These are phyloP conservation scores for Panopea generosa DNA, from an alignment of 2,888 invertebrate genomes.

Conservation along the genomic window DNA sequence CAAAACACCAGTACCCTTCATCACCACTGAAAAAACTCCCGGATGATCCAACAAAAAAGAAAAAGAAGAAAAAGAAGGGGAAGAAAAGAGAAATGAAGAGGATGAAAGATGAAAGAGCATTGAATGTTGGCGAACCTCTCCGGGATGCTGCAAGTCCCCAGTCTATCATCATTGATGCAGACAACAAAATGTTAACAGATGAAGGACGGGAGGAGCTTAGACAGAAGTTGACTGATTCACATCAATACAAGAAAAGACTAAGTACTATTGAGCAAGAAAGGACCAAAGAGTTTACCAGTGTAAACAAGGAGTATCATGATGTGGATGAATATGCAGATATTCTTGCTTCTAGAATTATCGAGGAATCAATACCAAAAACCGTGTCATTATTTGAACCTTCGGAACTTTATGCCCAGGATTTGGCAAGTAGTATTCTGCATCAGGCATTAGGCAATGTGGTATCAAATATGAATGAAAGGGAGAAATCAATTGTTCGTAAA, in stretches of 20 bases:
- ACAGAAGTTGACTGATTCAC: constrained; percentile 13
- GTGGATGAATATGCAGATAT: constrained; percentile 48
- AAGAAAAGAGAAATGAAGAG: constrained; percentile 21
- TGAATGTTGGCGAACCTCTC: constrained; percentile 34
- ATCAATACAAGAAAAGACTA: constrained; percentile 3
- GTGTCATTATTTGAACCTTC: constrained; percentile 48
- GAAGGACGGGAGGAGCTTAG: constrained; percentile 12
- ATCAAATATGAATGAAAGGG: constrained; percentile 42
- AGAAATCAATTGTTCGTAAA: constrained; percentile 38
- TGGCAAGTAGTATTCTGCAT: constrained; percentile 59
- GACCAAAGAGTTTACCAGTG: constrained; percentile 38
- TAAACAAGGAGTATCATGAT: constrained; percentile 33
- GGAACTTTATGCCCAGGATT: constrained; percentile 61
- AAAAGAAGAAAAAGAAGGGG: constrained; percentile 44
- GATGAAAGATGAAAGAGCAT: constrained; percentile 13
- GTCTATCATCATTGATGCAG: constrained; percentile 10
- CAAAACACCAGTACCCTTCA: constrained; percentile 73
- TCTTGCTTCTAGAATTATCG: constrained; percentile 52
- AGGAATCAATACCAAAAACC: constrained; percentile 51
- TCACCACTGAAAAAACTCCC: constrained; percentile 67
- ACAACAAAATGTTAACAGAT: constrained; percentile 11
- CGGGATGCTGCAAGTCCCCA: constrained; percentile 49
- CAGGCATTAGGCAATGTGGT: constrained; percentile 56
- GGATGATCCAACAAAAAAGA: constrained; percentile 27
- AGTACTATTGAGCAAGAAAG: constrained; percentile 20